Conservation (phyloP, 2,113 vertebrate species). For the Austrofundulus limnaeus region DNA sequence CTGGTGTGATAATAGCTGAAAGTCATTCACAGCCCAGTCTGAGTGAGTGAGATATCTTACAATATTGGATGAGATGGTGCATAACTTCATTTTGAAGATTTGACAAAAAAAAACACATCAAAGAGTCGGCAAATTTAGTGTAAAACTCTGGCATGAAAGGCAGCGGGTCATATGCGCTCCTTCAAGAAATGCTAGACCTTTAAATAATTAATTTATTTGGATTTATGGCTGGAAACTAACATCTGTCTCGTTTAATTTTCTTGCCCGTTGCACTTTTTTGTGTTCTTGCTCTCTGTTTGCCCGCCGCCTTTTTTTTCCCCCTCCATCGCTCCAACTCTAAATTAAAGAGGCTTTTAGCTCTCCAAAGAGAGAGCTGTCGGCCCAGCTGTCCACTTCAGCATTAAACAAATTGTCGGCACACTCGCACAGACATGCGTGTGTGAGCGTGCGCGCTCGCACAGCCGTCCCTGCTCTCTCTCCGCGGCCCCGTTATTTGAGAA, state of each 20-base stretch:
- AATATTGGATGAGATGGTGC: too few relatives aligned
- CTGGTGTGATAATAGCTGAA: too few relatives aligned
- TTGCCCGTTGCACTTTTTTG: conserved; percentile 25
- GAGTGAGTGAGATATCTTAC: too few relatives aligned
- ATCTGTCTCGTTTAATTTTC: conserved; percentile 46
- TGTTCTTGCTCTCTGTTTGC: conserved; percentile 22
- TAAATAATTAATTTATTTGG: conserved; percentile 19
- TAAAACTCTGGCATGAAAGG: too few relatives aligned
- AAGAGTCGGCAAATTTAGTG: too few relatives aligned
- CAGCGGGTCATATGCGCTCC: background rate
- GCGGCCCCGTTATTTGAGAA: conserved; percentile 58
- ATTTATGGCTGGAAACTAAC: conserved; percentile 29
- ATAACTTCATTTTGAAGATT: too few relatives aligned
- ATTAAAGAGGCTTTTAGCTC: conserved; percentile 71
- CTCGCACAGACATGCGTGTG: conserved; percentile 21
- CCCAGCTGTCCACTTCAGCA: conserved; percentile 72
- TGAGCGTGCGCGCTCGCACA: conserved; percentile 2
- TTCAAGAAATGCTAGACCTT: background rate
- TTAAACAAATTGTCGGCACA: conserved; percentile 63
- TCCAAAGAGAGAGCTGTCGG: conserved; percentile 62
- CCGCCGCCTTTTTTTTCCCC: conserved; percentile 24
- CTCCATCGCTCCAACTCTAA: conserved; percentile 43
- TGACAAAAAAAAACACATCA: too few relatives aligned
- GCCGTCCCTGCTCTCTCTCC: conserved; percentile 27
- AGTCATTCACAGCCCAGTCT: too few relatives aligned